Evolutionary conservation across 1,140 invertebrate species (phyloP).

Genomic region (Cyclargus thomasi): DNA sequence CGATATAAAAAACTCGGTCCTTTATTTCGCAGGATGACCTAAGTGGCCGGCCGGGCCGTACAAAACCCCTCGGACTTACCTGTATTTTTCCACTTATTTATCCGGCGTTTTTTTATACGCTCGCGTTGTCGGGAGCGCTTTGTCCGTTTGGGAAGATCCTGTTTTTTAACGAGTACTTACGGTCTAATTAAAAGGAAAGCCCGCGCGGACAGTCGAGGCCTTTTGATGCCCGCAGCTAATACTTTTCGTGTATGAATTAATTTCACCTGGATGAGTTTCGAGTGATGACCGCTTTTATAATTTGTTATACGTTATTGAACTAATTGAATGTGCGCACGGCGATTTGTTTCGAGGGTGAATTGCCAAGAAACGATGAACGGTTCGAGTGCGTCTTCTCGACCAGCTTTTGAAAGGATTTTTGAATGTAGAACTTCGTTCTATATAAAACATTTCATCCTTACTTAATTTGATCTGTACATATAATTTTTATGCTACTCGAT

Average conservation of each 20-base stretch:
- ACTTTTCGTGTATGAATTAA: constrained; percentile 70
- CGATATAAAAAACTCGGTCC: constrained; percentile 71
- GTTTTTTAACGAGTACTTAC: constrained; percentile 74
- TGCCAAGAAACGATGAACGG: neutral
- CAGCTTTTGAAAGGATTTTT: constrained; percentile 1
- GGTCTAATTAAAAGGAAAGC: constrained; percentile 75
- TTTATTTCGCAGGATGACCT: constrained; percentile 74
- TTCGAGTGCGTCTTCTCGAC: neutral
- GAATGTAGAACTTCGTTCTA: no score
- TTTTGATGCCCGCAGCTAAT: constrained; percentile 51
- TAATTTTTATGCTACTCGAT: neutral
- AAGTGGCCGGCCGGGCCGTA: constrained; percentile 70
- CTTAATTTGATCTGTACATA: no score
- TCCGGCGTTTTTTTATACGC: constrained; percentile 67
- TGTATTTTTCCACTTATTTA: constrained; percentile 75
- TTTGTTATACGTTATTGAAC: constrained; percentile 41
- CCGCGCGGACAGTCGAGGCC: constrained; percentile 66
- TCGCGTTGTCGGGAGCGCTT: constrained; percentile 51
- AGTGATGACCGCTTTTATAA: constrained; percentile 53
- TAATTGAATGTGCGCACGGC: constrained; percentile 18
- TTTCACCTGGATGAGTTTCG: constrained; percentile 65
- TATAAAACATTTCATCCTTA: no score
- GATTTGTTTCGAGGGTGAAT: constrained; percentile 4
- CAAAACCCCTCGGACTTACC: constrained; percentile 73
- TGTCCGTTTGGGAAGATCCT: constrained; percentile 70